Percentiles rank a stretch among this genome's conserved stretches.
Conservation (phyloP, 2,888 invertebrate species). For the Thymelicus acteon region DNA sequence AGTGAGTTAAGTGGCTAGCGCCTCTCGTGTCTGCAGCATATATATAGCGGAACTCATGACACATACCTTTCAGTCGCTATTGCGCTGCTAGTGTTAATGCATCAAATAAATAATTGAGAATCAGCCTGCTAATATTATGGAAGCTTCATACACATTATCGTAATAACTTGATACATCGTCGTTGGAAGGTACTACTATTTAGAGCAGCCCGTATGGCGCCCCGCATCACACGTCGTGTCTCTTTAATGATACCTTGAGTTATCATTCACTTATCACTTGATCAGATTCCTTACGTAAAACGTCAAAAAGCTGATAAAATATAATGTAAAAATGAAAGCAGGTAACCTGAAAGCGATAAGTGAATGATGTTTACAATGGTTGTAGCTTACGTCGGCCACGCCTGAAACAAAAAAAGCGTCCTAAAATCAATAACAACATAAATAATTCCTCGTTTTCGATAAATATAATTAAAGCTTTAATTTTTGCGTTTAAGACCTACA, state of each 20-base stretch:
- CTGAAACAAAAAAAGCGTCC: conserved; percentile 37
- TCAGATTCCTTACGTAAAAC: not conserved
- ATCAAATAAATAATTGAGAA: not conserved
- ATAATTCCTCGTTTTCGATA: no score
- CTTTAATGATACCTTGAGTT: conserved; percentile 10
- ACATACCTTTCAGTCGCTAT: conserved; percentile 6
- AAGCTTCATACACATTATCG: conserved; percentile 2
- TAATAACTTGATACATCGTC: conserved; percentile 44
- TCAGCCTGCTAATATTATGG: not conserved
- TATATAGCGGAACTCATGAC: conserved; percentile 2
- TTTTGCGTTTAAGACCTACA: no score
- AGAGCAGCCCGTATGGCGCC: conserved; percentile 1
- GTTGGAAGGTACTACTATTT: not conserved
- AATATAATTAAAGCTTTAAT: no score
- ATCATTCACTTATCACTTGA: conserved; percentile 18
- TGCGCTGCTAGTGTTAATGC: not conserved
- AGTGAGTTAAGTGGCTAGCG: not conserved
- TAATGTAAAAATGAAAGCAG: no score
- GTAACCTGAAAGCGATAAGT: not conserved
- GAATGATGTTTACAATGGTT: conserved; percentile 18
- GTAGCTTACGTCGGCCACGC: conserved; percentile 31
- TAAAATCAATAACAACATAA: conserved; percentile 26
- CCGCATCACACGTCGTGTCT: conserved; percentile 22
- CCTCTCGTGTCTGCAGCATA: conserved; percentile 1
- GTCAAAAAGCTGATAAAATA: not conserved